Percentiles rank a stretch among this genome's conserved stretches.
Evolutionary conservation across 2,888 invertebrate species (phyloP).

Genomic region (Himalopsyche anomala): DNA sequence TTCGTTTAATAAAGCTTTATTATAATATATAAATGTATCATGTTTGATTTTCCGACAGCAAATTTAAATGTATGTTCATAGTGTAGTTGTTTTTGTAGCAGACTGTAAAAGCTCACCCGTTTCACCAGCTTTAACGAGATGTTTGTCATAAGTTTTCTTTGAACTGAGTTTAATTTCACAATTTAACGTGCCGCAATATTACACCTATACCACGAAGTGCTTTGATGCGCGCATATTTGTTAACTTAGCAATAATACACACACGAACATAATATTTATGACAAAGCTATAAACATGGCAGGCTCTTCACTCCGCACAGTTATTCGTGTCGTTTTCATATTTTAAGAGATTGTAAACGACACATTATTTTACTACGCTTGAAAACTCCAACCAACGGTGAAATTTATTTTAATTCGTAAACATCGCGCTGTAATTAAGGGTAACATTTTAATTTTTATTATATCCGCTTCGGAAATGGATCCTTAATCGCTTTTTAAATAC

Average conservation of each 20-base stretch:
- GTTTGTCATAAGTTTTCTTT: constrained; percentile 50
- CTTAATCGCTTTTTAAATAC: no score
- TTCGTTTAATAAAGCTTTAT: no score
- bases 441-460: no score
- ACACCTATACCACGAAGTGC: constrained; percentile 20
- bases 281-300: constrained; percentile 22
- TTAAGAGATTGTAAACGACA: constrained; percentile 34
- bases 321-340: constrained; percentile 18
- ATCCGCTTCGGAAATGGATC: no score
- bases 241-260: constrained; percentile 32
- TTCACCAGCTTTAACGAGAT: constrained; percentile 40
- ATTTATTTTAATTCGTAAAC: background rate
- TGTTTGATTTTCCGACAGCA: no score
- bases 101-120: background rate
- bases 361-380: background rate
- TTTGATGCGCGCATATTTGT: constrained; percentile 31
- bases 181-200: constrained; percentile 45
- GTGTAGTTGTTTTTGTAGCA: background rate
- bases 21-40: no score
- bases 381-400: background rate
- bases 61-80: no score
- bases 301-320: background rate
- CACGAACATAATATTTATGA: constrained; percentile 9
- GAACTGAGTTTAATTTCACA: constrained; percentile 51
- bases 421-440: background rate